Conservation (phyloP, 1,140 invertebrate genomes). For the Heliothis subflexa region DNA sequence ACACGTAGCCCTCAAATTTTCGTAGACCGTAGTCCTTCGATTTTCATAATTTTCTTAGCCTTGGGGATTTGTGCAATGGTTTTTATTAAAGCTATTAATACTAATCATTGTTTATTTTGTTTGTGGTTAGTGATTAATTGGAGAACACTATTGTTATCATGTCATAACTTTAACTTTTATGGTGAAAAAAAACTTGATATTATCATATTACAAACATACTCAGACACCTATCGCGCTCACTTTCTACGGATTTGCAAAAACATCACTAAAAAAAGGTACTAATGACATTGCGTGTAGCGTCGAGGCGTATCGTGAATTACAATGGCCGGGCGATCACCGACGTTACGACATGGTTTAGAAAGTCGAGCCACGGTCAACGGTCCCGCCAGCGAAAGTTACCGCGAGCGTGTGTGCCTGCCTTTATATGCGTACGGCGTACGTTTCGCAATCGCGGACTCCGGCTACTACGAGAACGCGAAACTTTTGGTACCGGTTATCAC, state of each 20-base stretch:
- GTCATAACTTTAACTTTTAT: too few relatives aligned
- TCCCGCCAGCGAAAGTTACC: slow-evolving; percentile 80
- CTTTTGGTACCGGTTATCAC: slow-evolving; percentile 43
- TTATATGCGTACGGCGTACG: slow-evolving; percentile 60
- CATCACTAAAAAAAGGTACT: slow-evolving; percentile 71
- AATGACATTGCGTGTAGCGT: slow-evolving; percentile 80
- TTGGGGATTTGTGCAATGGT: too few relatives aligned
- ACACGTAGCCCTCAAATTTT: background rate
- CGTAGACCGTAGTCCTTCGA: background rate
- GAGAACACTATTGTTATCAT: too few relatives aligned
- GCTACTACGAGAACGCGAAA: slow-evolving; percentile 38
- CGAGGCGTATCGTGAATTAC: slow-evolving; percentile 81
- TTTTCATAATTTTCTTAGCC: background rate
- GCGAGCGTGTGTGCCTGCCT: slow-evolving; percentile 65
- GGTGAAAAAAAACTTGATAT: background rate
- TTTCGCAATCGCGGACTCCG: slow-evolving; percentile 64
- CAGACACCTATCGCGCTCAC: slow-evolving; percentile 46
- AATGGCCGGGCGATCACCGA: slow-evolving; percentile 78
- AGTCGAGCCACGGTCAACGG: slow-evolving; percentile 82
- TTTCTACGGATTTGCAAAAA: slow-evolving; percentile 80
- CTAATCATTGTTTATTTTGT: too few relatives aligned
- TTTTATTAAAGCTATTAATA: too few relatives aligned
- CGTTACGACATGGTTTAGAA: slow-evolving; percentile 84
- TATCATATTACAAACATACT: background rate
- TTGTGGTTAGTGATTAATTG: too few relatives aligned